Conservation (phyloP, 2,888 invertebrate species). For the Drosophila niveifrons region DNA sequence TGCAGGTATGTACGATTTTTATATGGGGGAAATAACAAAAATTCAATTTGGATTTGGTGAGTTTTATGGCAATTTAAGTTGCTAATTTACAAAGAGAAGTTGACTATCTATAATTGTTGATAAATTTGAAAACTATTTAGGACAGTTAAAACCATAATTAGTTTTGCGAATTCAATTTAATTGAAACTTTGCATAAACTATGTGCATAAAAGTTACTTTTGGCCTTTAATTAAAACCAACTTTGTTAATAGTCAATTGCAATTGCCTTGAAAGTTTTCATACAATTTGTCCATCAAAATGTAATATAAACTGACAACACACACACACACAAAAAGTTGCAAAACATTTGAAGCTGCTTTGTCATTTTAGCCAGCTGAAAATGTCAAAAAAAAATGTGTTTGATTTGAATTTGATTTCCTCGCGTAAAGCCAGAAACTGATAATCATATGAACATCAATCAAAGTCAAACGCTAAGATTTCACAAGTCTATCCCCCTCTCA, state of each 20-base stretch:
- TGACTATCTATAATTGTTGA: no score
- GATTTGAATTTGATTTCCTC: constrained; percentile 15
- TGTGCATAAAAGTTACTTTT: neutral
- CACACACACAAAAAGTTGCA: constrained; percentile 4
- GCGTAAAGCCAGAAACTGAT: constrained; percentile 23
- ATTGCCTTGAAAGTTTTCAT: constrained; percentile 15
- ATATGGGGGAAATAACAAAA: neutral
- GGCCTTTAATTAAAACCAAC: constrained; percentile 7
- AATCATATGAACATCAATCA: constrained; percentile 59
- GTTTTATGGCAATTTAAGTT: neutral
- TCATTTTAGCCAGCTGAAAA: constrained; percentile 30
- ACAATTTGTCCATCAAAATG: constrained; percentile 15
- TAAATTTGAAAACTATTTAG: no score
- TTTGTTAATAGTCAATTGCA: constrained; percentile 4
- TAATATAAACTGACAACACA: neutral
- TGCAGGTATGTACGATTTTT: constrained; percentile 65
- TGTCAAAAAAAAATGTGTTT: constrained; percentile 18
- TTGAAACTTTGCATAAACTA: neutral
- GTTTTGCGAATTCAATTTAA: neutral
- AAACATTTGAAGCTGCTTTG: constrained; percentile 19
- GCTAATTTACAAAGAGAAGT: neutral
- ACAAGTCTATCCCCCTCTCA: constrained; percentile 27
- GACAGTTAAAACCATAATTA: neutral
- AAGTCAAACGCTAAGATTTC: constrained; percentile 44
- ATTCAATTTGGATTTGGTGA: neutral